Evolutionary conservation across 2,113 vertebrate genomes (phyloP), one percentile per base, ranked within the genome.

Genomic region (Ovibos moschatus): DNA sequence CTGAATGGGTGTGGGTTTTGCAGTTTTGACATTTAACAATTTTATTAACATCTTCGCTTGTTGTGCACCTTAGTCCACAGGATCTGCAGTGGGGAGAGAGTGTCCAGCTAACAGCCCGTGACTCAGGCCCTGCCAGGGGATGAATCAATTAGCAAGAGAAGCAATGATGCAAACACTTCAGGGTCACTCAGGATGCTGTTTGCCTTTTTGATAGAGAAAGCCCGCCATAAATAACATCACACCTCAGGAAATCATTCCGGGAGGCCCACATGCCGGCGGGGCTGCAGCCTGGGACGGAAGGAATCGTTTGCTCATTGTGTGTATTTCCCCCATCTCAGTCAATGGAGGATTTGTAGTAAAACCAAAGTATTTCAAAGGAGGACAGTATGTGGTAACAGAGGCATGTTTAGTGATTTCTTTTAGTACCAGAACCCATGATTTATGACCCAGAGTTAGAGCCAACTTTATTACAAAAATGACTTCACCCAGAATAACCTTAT

Each of bases 391-490:
- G 79, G 96, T 98, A 98, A 98, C 91, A 89, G 91, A 98, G 89
- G 97, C 97, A 98, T 96, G 89, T 89, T 57, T 95, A 89, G 92
- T 96, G 96, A 98, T 95, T 98, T 98, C 40, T 98, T 98, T 98
- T 97, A 97, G 95, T 94, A 97, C 97, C 98, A 98, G 96, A 98
- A 98, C 40, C 94, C 76, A 28, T 98, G 98, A 99, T 99, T 99
- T 99, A 99, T 98, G 98, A 97, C 97, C 98, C 97, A 97, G 92
- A 98, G 97, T 93, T 98, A 98, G 85, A 98, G 97, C 95, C 97
- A 99, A 98, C 98, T 98, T 98, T 98, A 98, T 99, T 98, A 98
- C 91, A 99, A 98, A 99, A 99, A 98, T 98, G 79, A 98, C 98
- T 98, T 99, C 96, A 98, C 98, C 97, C 98, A 97, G 98, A 98